Conservation (phyloP, 2,888 invertebrate genomes). For the Syrista parreyssii region DNA sequence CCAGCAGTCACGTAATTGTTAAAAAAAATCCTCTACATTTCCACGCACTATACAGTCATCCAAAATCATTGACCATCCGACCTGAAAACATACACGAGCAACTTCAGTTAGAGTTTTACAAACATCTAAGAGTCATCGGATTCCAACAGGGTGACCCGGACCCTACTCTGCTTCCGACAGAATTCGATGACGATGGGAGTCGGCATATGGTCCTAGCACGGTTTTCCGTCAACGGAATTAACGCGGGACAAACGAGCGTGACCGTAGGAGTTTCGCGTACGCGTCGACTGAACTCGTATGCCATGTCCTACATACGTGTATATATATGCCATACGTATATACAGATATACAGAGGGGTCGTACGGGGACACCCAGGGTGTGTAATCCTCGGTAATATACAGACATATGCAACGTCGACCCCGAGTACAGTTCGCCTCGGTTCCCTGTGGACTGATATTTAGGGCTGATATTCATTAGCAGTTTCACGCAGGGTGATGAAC, state of each 20-base stretch:
- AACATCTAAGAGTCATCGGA: too few species aligned
- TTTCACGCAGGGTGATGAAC: slow-evolving; percentile 53
- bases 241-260: slow-evolving; percentile 64
- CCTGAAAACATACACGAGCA: too few species aligned
- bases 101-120: too few species aligned
- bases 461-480: slow-evolving; percentile 66
- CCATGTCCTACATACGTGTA: slow-evolving; percentile 12
- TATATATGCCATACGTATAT: slow-evolving; percentile 4
- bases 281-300: slow-evolving; percentile 20
- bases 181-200: slow-evolving; percentile 15
- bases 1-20: too few species aligned
- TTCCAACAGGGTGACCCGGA: too few species aligned
- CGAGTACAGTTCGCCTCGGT: slow-evolving; percentile 9
- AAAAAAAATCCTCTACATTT: too few species aligned
- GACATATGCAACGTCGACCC: slow-evolving; percentile 55
- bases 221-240: slow-evolving; percentile 42
- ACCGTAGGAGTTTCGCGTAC: slow-evolving; percentile 44
- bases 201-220: slow-evolving; percentile 17
- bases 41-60: too few species aligned
- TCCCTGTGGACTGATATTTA: slow-evolving; percentile 41
- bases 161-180: too few species aligned
- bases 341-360: slow-evolving; percentile 20
- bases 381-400: slow-evolving; percentile 56
- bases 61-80: too few species aligned
- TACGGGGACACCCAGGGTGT: slow-evolving; percentile 36